Conservation (phyloP, 1,140 invertebrate genomes). For the Cotesia vestalis region DNA sequence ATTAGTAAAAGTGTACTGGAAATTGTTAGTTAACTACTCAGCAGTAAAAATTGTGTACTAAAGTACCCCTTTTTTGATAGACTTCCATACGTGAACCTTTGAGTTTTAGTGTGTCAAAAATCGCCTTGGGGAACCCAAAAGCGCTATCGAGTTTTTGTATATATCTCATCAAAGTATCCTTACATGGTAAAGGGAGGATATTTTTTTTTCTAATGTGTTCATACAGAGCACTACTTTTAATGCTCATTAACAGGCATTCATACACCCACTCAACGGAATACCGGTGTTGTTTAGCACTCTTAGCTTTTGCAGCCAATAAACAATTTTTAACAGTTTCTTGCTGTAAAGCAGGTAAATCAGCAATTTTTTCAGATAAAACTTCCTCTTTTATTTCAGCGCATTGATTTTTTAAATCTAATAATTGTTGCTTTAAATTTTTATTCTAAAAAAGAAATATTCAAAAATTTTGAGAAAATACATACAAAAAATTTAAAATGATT, state of each 20-base stretch:
- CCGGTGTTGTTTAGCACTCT: slow-evolving; percentile 4
- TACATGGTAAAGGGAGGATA: slow-evolving; percentile 19
- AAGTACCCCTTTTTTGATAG: slow-evolving; percentile 1
- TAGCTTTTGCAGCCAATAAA: slow-evolving; percentile 50
- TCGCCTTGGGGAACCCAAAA: slow-evolving; percentile 20
- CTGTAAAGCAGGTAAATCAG: slow-evolving; percentile 9
- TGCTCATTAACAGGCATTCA: slow-evolving; percentile 28
- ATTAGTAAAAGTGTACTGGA: too few relatives aligned
- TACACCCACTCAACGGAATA: slow-evolving; percentile 22
- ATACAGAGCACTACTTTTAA: slow-evolving; percentile 24
- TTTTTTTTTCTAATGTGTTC: slow-evolving; percentile 14
- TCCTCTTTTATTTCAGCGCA: slow-evolving; percentile 7
- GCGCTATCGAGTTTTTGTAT: slow-evolving; percentile 2
- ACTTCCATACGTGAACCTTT: slow-evolving; percentile 10
- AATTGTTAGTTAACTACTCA: slow-evolving; percentile 6
- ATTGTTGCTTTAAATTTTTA: slow-evolving; percentile 23
- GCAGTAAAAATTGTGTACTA: not conserved
- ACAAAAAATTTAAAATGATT: slow-evolving; percentile 17
- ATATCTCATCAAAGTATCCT: slow-evolving; percentile 18
- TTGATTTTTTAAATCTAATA: slow-evolving; percentile 26
- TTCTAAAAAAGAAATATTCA: slow-evolving; percentile 23
- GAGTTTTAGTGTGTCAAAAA: slow-evolving; percentile 20
- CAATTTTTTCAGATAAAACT: slow-evolving; percentile 2
- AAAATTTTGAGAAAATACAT: slow-evolving; percentile 21
- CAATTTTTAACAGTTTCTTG: slow-evolving; percentile 3